Conservation (phyloP, 2,797 vertebrate species). For the Hyperoplus lanceolatus region DNA sequence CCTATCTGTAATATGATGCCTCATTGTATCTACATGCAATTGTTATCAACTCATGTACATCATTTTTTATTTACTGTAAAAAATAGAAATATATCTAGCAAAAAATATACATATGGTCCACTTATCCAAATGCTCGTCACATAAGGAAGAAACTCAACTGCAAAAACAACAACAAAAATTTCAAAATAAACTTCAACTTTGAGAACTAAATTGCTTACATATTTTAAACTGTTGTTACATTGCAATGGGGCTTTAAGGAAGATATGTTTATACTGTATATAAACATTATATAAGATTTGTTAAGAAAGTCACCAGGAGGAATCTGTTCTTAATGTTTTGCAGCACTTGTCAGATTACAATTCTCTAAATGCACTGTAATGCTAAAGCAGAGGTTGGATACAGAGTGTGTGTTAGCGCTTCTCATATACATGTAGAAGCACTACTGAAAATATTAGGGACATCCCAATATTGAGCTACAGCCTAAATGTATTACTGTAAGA, state of each 20-base stretch:
- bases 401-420: slow-evolving; percentile 15
- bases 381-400: slow-evolving; percentile 27
- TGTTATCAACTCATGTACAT: slow-evolving; percentile 34
- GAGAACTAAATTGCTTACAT: slow-evolving; percentile 49
- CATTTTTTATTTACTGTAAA: slow-evolving; percentile 30
- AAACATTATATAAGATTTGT: neutral
- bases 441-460: slow-evolving; percentile 9
- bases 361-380: neutral
- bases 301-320: neutral
- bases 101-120: slow-evolving; percentile 10
- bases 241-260: neutral
- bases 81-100: slow-evolving; percentile 36
- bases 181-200: slow-evolving; percentile 31
- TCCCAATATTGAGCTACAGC: slow-evolving; percentile 10
- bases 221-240: slow-evolving; percentile 10
- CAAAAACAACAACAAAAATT: slow-evolving; percentile 9
- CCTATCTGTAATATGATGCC: slow-evolving; percentile 78
- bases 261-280: neutral
- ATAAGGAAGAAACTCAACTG: slow-evolving; percentile 21
- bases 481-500: slow-evolving; percentile 25
- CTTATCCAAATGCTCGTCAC: slow-evolving; percentile 11
- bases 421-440: slow-evolving; percentile 12
- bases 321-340: neutral
- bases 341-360: slow-evolving; percentile 7
- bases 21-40: slow-evolving; percentile 42